phyloP scores from a whole-genome alignment of 37 sponge, comb jelly and placozoan species.

The Diacarnus erythraeanus region DNA sequence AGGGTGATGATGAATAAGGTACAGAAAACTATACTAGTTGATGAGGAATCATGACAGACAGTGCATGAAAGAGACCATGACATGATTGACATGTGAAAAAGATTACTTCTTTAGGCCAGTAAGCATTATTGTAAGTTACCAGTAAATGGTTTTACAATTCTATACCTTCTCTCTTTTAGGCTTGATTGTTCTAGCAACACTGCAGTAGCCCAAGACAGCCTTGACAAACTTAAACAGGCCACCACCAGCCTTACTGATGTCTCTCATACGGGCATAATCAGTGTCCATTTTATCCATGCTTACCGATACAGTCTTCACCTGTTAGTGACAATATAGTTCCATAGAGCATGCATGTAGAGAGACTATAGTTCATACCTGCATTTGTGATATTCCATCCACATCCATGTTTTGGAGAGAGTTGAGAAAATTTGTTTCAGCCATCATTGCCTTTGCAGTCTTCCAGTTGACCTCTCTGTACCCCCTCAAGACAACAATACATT shows the following conservation, averaged over 20 bases:
- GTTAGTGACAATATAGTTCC: background rate
- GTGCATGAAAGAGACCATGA: too few relatives aligned
- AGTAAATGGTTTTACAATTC: too few relatives aligned
- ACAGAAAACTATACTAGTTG: too few relatives aligned
- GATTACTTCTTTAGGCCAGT: too few relatives aligned
- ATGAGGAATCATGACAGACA: too few relatives aligned
- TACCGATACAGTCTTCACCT: conserved; percentile 63
- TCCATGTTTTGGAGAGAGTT: conserved; percentile 85
- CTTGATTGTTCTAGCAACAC: conserved; percentile 95
- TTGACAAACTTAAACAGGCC: conserved; percentile 95
- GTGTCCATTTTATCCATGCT: conserved; percentile 78
- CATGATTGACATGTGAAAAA: too few relatives aligned
- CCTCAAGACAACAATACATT: conserved; percentile 85
- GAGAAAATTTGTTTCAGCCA: conserved; percentile 96
- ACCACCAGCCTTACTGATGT: conserved; percentile 92
- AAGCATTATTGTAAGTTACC: too few relatives aligned
- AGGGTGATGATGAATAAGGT: too few relatives aligned
- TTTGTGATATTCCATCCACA: conserved; percentile 85
- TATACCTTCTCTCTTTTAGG: conserved; percentile 94
- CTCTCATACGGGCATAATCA: conserved; percentile 81
- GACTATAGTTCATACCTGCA: conserved; percentile 57
- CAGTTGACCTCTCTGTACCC: conserved; percentile 92
- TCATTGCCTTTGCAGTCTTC: conserved; percentile 98
- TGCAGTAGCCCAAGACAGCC: conserved; percentile 98
- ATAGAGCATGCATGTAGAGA: background rate